Evolutionary conservation across 1,140 invertebrate species (phyloP), one percentile per base, ranked within the genome.

Genomic region (Anoplophora glabripennis): DNA sequence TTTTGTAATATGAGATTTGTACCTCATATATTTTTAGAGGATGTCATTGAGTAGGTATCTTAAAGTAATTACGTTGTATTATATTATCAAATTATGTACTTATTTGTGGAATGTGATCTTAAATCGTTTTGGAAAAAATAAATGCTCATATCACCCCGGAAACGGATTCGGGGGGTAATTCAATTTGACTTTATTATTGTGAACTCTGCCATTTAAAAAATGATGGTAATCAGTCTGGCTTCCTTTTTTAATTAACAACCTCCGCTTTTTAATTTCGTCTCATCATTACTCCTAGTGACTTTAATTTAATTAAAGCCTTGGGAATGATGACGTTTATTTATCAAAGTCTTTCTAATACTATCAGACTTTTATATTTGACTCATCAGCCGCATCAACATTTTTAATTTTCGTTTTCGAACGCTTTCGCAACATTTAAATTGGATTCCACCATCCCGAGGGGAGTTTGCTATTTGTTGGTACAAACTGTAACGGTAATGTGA

Each of bases 251-350:
- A 69, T 69, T 69, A 69, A 67, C 59, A 64, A 61, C 51, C 41
- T 65, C 61, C 59, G 63, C 66, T 69, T 66, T 69, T 69, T 69
- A 69, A 69, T 69, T 69, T 66, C 59, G 61, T 66, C 58, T 57
- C 58, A 65, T 68, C 60, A 60, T 62, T 60, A 64, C 66, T 66
- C 52, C 63, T 65, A 56, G 47, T 63, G 65, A 69, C 63, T 67
- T 67, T 69, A 67, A 69, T 69, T 69, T 66, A 69, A 69, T 69
- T 67, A 67, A 61, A 67, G 46, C 60, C 42, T 61, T 62, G 49
- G 58, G 64, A 69, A 52, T 59, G 53, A 67, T 61, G 64, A 34
- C 57, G 47, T 33, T 55, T 58, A 66, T 69, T 69, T 64, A 60
- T 69, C 64, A 69, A 59, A 18, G 45, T 58, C 46, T 42, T 10